Evolutionary conservation across 2,113 vertebrate species (phyloP), one percentile per base, ranked within the genome.

Genomic region (Columba livia): DNA sequence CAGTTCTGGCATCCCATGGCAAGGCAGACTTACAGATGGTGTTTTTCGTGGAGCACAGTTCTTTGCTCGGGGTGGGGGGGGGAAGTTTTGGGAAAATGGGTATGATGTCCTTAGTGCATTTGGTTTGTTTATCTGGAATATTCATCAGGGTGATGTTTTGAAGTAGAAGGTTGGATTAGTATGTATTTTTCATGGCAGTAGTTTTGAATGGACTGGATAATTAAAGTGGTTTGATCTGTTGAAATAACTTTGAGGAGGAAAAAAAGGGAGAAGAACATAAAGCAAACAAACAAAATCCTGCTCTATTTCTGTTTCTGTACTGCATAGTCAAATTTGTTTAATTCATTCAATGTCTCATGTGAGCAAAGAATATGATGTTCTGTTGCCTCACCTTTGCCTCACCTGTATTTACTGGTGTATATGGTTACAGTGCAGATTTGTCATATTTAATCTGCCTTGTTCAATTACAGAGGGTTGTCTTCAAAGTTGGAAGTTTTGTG

Each of bases 51-150:
- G 13, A 64, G 32, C 42, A 7, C 1, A 25, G 11, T 62, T 79
- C 57, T 85, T 72, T 6, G 32, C 24, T n/a, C 85, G 40, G 38
- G 15, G 24, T 10, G 38, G 38, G 38, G 38, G 38, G 23, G 36
- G 47, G 42, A 28, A 7, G 7, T 13, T 51, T 53, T 5, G 6
- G 58, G 44, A 42, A 73, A 69, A 69, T 3, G 4, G 26, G 8
- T 73, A 5, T 2, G 0, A 2, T 34, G 23, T 47, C 29, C 44
- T 65, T 80, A 44, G n/a, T 32, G 29, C 0, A 1, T n/a, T 57
- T 73, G 71, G 36, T 29, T 78, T 0, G 1, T 75, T 58, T 91
- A 5, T 70, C n/a, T 72, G 51, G 36, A 23, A 31, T 38, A 10
- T 57, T 25, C 36, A 11, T 40, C 54, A 29, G 36, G 50, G 31